phyloP scores from a whole-genome alignment of 2,113 vertebrate genomes.

The Embiotoca jacksoni region DNA sequence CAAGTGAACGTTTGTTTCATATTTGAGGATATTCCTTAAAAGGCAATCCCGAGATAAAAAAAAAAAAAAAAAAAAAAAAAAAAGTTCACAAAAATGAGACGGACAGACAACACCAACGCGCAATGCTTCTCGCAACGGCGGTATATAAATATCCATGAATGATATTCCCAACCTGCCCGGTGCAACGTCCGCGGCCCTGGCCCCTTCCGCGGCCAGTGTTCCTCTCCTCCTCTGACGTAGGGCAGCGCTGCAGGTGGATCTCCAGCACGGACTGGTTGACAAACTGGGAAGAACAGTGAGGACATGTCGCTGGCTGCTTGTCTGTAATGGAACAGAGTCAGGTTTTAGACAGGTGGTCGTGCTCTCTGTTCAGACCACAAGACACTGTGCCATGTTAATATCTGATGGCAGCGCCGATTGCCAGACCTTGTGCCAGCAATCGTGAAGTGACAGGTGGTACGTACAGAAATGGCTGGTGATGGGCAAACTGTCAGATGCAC shows the following conservation, averaged over 20 bases:
- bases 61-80: too few species aligned
- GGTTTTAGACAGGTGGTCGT: slow-evolving; percentile 27
- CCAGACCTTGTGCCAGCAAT: not conserved
- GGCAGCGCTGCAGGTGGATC: slow-evolving; percentile 88
- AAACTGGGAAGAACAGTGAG: slow-evolving; percentile 88
- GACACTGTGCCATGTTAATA: not conserved
- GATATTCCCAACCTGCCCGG: slow-evolving; percentile 75
- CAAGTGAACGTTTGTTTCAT: too few species aligned
- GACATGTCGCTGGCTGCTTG: slow-evolving; percentile 87
- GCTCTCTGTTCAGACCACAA: not conserved
- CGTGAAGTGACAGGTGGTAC: not conserved
- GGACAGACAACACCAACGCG: too few species aligned
- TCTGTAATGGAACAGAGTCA: slow-evolving; percentile 68
- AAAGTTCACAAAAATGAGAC: too few species aligned
- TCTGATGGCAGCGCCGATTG: slow-evolving; percentile 10
- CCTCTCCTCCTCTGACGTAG: slow-evolving; percentile 79
- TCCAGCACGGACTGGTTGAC: slow-evolving; percentile 85
- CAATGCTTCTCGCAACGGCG: too few species aligned
- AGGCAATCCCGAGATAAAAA: too few species aligned
- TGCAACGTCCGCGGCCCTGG: slow-evolving; percentile 82
- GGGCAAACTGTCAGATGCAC: not conserved
- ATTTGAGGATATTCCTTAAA: too few species aligned
- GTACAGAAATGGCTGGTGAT: slow-evolving; percentile 4
- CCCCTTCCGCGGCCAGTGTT: slow-evolving; percentile 78
- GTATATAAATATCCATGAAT: not conserved